Evolutionary conservation across 2,888 invertebrate species (phyloP).

Genomic region (Rhamphomyia laevipes): DNA sequence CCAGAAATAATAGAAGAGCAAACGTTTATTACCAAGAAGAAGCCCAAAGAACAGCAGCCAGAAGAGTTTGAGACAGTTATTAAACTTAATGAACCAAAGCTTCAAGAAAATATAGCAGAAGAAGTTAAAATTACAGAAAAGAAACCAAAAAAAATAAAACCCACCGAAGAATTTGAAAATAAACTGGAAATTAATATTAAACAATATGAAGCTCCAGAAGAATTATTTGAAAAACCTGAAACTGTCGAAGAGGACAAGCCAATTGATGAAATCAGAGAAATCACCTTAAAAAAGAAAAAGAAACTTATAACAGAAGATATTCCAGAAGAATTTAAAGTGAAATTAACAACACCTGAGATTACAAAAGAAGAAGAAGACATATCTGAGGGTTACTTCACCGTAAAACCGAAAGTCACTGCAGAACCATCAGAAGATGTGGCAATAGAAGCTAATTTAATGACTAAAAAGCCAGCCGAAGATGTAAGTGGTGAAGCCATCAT

Average conservation of each 20-base stretch:
- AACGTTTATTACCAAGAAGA: conserved; percentile 25
- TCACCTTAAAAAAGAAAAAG: background rate
- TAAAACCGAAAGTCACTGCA: conserved; percentile 7
- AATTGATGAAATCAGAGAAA: conserved; percentile 10
- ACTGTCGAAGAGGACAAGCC: conserved; percentile 14
- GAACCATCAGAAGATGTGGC: conserved; percentile 7
- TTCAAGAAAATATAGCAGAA: conserved; percentile 3
- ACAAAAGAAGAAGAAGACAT: conserved; percentile 18
- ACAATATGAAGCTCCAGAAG: conserved; percentile 16
- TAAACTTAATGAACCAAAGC: background rate
- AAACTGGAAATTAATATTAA: conserved; percentile 3
- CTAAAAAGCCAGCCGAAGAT: conserved; percentile 6
- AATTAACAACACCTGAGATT: background rate
- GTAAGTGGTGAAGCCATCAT: conserved; percentile 17
- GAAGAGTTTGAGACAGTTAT: conserved; percentile 10
- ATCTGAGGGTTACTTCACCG: conserved; percentile 11
- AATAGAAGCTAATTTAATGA: conserved; percentile 5
- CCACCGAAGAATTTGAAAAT: conserved; percentile 12
- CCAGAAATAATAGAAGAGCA: conserved; percentile 16
- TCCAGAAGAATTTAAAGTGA: background rate
- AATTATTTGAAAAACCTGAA: conserved; percentile 24
- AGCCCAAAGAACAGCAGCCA: conserved; percentile 17
- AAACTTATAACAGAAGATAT: conserved; percentile 1
- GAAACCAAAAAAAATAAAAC: conserved; percentile 9
- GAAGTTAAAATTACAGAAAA: conserved; percentile 11